phyloP scores from a whole-genome alignment of 2,888 invertebrate genomes.

The Danaus chrysippus region DNA sequence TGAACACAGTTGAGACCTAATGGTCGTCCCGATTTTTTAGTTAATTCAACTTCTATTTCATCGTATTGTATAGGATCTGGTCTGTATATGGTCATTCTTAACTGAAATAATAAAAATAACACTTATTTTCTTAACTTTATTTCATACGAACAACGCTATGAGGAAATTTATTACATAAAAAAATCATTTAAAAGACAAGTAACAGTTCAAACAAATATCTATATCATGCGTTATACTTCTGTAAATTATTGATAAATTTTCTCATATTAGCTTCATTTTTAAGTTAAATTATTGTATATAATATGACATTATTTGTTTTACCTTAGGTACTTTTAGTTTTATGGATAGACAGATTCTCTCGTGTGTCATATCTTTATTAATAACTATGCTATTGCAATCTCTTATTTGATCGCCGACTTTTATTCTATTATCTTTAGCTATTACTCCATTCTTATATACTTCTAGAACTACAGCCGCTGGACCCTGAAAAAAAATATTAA shows the following conservation, averaged over 20 bases:
- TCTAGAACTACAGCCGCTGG: slow-evolving; percentile 93
- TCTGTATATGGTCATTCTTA: slow-evolving; percentile 90
- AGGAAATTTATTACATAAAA: neutral
- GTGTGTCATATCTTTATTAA: slow-evolving; percentile 90
- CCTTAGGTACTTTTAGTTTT: slow-evolving; percentile 83
- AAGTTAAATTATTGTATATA: neutral
- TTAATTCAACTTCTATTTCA: slow-evolving; percentile 88
- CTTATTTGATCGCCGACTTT: slow-evolving; percentile 95
- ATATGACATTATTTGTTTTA: slow-evolving; percentile 28
- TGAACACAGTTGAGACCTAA: slow-evolving; percentile 93
- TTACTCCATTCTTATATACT: slow-evolving; percentile 93
- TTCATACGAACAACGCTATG: neutral
- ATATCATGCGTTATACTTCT: neutral
- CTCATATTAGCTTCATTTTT: neutral
- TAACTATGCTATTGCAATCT: slow-evolving; percentile 89
- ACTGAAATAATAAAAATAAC: slow-evolving; percentile 66
- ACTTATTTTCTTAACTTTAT: neutral
- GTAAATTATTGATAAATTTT: neutral
- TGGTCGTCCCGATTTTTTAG: slow-evolving; percentile 93
- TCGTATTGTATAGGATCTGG: slow-evolving; percentile 85
- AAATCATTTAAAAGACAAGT: neutral
- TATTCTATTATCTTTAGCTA: slow-evolving; percentile 93
- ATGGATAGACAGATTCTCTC: slow-evolving; percentile 90
- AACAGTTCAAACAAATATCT: too few species aligned
- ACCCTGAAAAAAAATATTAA: slow-evolving; percentile 78